Percentiles rank a stretch among this genome's conserved stretches.
These are phyloP conservation scores for Lapara coniferarum DNA, from an alignment of 2,888 invertebrate species.

Conservation along the genomic window DNA sequence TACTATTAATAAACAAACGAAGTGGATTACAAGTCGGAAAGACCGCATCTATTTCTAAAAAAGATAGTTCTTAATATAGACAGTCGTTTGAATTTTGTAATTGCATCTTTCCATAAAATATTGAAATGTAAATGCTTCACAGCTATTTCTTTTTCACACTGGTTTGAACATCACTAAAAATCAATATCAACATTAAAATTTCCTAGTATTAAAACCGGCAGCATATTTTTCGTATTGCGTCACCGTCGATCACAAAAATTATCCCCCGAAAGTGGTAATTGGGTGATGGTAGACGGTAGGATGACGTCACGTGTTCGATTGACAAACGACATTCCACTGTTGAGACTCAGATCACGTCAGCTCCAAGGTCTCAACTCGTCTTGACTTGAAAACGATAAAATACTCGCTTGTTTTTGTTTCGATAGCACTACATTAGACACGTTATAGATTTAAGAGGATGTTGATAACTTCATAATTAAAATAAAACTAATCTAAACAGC, in stretches of 20 bases:
- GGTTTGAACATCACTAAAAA: neutral
- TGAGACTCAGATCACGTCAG: conserved; percentile 73
- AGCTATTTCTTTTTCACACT: neutral
- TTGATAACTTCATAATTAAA: neutral
- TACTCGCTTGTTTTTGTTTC: conserved; percentile 35
- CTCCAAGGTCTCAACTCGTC: conserved; percentile 74
- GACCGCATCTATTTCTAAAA: too few relatives aligned
- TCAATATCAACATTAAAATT: conserved; percentile 54
- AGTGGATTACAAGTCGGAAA: neutral
- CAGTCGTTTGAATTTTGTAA: neutral
- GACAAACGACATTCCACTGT: conserved; percentile 81
- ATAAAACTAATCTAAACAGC: neutral
- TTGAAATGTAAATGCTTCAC: neutral
- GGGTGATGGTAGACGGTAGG: conserved; percentile 56
- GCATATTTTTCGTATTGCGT: conserved; percentile 61
- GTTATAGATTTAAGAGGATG: too few relatives aligned
- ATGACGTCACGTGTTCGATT: conserved; percentile 78
- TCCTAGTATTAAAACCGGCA: conserved; percentile 47
- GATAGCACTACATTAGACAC: neutral
- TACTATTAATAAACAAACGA: neutral
- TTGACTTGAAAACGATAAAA: conserved; percentile 39
- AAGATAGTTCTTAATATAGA: too few relatives aligned
- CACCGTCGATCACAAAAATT: conserved; percentile 62
- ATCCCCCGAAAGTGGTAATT: conserved; percentile 63
- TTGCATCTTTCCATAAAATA: neutral